Evolutionary conservation across 2,888 invertebrate species (phyloP), one percentile per base, ranked within the genome.

Genomic region (Drosophila parthenogenetica): DNA sequence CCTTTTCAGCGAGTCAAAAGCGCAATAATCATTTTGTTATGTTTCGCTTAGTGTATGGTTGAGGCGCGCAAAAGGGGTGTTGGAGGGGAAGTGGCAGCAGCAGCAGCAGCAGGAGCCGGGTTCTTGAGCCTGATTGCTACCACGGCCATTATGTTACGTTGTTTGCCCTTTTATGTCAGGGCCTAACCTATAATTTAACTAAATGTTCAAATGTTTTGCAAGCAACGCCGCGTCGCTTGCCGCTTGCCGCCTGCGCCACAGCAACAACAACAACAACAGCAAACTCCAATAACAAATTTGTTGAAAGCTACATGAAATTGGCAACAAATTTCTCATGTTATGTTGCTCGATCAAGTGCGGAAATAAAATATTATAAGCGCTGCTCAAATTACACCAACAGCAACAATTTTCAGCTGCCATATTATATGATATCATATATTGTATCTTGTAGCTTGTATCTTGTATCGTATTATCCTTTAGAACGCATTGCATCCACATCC

Each of bases 141-240:
- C 82, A 89, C 69, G 79, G 69, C 67, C 79, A 89, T 89, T 87
- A 86, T 86, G 83, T 80, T 86, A 89, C 84, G 86, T 89, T 90
- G 87, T 86, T 89, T 88, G 90, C 88, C 89, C 88, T 89, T 86
- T 86, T 86, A 86, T 86, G 85, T 89, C 85, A 87, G 85, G 65
- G 55, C 70, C 85, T 73, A 89, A 89, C 90, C 87, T 90, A 89
- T 91, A 90, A 90, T 90, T 90, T 91, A 78, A 85, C 89, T 90
- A 90, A 90, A 91, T 90, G 90, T 90, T 89, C 84, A 82, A 81
- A 82, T 81, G 87, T 79, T 76, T 69, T 80, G 84, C 75, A 48
- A 79, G 67, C 70, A 59, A 54, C 19, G 54, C 55, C 59, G 71
- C 63, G 54, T 53, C 59, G 71, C 63, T 42, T 58, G 39, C 50